These are phyloP conservation scores for Synanthedon vespiformis DNA, from an alignment of 2,888 invertebrate genomes.

Conservation along the genomic window DNA sequence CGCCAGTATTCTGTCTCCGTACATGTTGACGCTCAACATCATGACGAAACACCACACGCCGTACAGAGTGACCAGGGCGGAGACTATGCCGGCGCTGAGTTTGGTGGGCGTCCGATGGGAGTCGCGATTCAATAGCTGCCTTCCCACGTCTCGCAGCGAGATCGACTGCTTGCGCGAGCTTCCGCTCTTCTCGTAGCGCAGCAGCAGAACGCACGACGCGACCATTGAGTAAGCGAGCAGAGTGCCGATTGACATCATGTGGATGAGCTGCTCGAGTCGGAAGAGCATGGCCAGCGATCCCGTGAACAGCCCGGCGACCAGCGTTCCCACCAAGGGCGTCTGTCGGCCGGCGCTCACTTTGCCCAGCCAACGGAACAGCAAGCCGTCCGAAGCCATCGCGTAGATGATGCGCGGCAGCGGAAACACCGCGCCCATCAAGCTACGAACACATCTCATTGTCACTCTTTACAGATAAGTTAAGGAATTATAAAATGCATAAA, in stretches of 20 bases:
- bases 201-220: constrained; percentile 84
- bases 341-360: constrained; percentile 79
- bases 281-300: constrained; percentile 86
- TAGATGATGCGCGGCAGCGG: constrained; percentile 89
- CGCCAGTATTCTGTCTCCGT: constrained; percentile 29
- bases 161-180: constrained; percentile 1
- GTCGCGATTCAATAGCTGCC: constrained; percentile 57
- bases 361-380: constrained; percentile 83
- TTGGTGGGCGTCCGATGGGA: constrained; percentile 39
- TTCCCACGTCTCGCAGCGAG: constrained; percentile 20
- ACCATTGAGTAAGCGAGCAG: constrained; percentile 90
- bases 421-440: constrained; percentile 86
- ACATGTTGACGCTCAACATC: constrained; percentile 39
- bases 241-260: constrained; percentile 93
- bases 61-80: constrained; percentile 55
- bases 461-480: no score
- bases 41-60: constrained; percentile 51
- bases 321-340: constrained; percentile 82
- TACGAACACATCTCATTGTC: constrained; percentile 28
- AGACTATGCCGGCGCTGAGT: constrained; percentile 54
- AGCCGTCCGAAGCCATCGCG: constrained; percentile 89
- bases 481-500: no score
- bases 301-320: constrained; percentile 80
- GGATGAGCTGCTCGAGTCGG: constrained; percentile 84
- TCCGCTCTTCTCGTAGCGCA: constrained; percentile 55